These are phyloP conservation scores for Muscicapa striata DNA, from an alignment of 2,797 vertebrate species.

Conservation along the genomic window DNA sequence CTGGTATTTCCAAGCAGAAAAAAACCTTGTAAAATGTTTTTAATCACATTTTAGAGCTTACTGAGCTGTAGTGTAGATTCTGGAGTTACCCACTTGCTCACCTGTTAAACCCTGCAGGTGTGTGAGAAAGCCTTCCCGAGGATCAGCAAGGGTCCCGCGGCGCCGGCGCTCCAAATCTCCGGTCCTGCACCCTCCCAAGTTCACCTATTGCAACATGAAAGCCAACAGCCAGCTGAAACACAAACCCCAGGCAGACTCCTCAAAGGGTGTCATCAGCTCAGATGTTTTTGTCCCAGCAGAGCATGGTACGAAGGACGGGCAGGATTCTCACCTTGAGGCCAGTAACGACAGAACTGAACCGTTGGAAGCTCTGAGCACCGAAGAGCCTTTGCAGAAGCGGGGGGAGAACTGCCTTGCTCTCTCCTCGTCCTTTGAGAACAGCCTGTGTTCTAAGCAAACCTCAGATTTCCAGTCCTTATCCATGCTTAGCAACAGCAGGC, in stretches of 20 bases:
- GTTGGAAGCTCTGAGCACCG: slow-evolving; percentile 40
- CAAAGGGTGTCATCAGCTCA: slow-evolving; percentile 38
- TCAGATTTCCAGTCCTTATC: slow-evolving; percentile 88
- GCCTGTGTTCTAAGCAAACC: slow-evolving; percentile 47
- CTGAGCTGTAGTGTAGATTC: background rate
- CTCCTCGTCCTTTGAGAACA: slow-evolving; percentile 41
- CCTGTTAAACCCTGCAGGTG: slow-evolving; percentile 71
- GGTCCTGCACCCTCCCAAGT: slow-evolving; percentile 88
- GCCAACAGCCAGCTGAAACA: slow-evolving; percentile 82
- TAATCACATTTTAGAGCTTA: background rate
- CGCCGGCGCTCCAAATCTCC: slow-evolving; percentile 87
- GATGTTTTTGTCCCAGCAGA: slow-evolving; percentile 72
- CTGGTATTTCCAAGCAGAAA: background rate
- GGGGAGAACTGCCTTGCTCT: slow-evolving; percentile 38
- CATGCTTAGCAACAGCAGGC: slow-evolving; percentile 64
- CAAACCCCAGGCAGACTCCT: slow-evolving; percentile 74
- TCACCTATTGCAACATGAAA: slow-evolving; percentile 85
- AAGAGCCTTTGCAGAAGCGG: slow-evolving; percentile 54
- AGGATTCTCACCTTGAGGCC: slow-evolving; percentile 74
- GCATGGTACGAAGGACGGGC: slow-evolving; percentile 45
- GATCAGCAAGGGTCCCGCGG: slow-evolving; percentile 75
- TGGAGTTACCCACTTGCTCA: background rate
- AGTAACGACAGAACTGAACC: slow-evolving; percentile 68
- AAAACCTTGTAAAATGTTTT: background rate
- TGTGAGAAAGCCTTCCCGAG: slow-evolving; percentile 82